A percentile compares a stretch with the other conserved stretches of the same genome.
Evolutionary conservation across 2,113 vertebrate species (phyloP).

Genomic region (Malurus elegans): DNA sequence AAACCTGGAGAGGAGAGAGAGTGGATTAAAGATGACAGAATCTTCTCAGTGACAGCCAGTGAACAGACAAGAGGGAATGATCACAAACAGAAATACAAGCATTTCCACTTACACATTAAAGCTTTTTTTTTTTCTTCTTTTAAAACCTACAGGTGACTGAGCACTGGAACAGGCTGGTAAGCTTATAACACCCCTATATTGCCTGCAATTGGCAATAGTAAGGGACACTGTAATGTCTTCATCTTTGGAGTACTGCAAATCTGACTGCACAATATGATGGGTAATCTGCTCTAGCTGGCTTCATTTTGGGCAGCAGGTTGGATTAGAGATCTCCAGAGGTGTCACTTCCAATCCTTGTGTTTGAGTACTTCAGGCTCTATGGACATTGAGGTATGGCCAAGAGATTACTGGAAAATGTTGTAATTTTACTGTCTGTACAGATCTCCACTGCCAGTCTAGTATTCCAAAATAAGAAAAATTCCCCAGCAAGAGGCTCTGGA

Average conservation of each 20-base stretch:
- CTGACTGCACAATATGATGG: background rate
- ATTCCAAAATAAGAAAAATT: background rate
- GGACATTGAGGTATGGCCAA: background rate
- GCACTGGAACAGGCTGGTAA: background rate
- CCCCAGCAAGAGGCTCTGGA: background rate
- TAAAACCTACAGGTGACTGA: background rate
- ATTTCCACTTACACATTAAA: background rate
- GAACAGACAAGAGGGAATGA: background rate
- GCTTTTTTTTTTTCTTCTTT: background rate
- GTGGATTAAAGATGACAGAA: background rate
- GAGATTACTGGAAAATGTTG: background rate
- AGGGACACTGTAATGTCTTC: background rate
- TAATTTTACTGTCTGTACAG: background rate
- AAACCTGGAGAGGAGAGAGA: background rate
- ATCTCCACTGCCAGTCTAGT: background rate
- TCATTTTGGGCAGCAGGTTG: background rate
- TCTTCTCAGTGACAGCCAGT: background rate
- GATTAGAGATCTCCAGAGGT: background rate
- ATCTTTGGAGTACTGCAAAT: background rate
- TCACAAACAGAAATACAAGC: background rate
- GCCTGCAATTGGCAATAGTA: too few relatives aligned
- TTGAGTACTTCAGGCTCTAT: background rate
- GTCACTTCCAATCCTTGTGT: background rate
- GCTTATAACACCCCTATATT: too few relatives aligned
- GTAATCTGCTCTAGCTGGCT: background rate